A percentile compares a stretch with the other conserved stretches of the same genome.
Conservation (phyloP, 1,140 invertebrate species). For the Pogonomyrmex barbatus region DNA sequence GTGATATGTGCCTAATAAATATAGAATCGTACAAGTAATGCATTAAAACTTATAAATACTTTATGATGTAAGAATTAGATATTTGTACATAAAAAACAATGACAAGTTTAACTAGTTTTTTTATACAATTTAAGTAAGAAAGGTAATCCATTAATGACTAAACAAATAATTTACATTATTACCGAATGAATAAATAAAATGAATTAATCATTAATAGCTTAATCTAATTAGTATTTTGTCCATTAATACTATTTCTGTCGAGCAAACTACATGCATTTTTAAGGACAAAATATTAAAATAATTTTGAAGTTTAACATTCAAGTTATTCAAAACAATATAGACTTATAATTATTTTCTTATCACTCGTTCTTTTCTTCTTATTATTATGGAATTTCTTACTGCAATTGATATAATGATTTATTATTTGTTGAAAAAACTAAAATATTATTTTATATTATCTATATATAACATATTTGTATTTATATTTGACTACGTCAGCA, state of each 20-base stretch:
- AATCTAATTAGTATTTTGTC: neutral
- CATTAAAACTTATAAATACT: too few species aligned
- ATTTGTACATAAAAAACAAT: neutral
- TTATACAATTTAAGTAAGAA: constrained; percentile 27
- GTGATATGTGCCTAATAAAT: too few species aligned
- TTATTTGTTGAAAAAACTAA: neutral
- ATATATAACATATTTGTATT: constrained; percentile 15
- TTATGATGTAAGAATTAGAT: too few species aligned
- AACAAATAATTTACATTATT: neutral
- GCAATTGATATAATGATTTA: neutral
- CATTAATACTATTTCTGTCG: neutral
- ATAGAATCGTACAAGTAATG: too few species aligned
- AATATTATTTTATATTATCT: neutral
- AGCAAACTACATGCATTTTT: neutral
- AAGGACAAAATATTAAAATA: neutral
- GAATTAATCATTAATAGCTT: neutral
- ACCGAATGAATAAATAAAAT: neutral
- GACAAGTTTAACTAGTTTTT: constrained; percentile 12
- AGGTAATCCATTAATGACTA: neutral
- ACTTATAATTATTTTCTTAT: neutral
- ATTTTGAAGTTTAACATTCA: neutral
- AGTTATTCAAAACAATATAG: neutral
- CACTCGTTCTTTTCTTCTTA: neutral
- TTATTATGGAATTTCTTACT: neutral
- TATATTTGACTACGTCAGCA: neutral